Evolutionary conservation across 2,113 vertebrate species (phyloP).

Genomic region (Cyprinus carpio): DNA sequence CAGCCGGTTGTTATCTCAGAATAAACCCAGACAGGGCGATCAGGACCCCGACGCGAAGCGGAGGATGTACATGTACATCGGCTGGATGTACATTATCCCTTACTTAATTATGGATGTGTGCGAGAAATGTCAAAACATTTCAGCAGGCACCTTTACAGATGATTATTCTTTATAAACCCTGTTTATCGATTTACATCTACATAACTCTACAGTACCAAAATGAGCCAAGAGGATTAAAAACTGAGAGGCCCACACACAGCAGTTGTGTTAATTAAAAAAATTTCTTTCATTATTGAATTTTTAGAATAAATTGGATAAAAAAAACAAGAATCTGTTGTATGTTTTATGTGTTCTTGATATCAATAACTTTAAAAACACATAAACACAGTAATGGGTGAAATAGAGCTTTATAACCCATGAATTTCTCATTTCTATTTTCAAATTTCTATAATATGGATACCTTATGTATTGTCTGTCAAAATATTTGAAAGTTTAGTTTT

Average conservation of each 20-base stretch:
- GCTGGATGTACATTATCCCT: too few relatives aligned
- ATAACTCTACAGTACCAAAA: background rate
- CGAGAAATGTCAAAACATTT: background rate
- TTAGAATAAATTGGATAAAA: background rate
- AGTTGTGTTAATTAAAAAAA: background rate
- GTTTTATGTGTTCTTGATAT: background rate
- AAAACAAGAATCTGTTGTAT: background rate
- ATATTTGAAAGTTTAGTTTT: background rate
- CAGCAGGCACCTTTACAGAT: background rate
- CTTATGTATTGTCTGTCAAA: background rate
- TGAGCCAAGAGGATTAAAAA: constrained; percentile 7
- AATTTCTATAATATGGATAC: background rate
- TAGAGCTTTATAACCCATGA: too few relatives aligned
- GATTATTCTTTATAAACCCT: constrained; percentile 12
- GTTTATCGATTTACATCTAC: background rate
- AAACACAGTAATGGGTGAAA: background rate
- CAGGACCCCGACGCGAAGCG: too few relatives aligned
- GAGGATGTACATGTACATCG: too few relatives aligned
- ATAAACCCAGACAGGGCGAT: too few relatives aligned
- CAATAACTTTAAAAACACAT: background rate
- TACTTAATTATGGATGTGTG: constrained; percentile 3
- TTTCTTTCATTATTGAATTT: background rate
- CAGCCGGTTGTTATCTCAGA: too few relatives aligned
- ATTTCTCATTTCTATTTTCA: too few relatives aligned
- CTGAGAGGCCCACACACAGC: background rate